A percentile compares a stretch with the other conserved stretches of the same genome.
These are phyloP conservation scores for Stigmatopora nigra DNA, from an alignment of 2,113 vertebrate species.

Conservation along the genomic window DNA sequence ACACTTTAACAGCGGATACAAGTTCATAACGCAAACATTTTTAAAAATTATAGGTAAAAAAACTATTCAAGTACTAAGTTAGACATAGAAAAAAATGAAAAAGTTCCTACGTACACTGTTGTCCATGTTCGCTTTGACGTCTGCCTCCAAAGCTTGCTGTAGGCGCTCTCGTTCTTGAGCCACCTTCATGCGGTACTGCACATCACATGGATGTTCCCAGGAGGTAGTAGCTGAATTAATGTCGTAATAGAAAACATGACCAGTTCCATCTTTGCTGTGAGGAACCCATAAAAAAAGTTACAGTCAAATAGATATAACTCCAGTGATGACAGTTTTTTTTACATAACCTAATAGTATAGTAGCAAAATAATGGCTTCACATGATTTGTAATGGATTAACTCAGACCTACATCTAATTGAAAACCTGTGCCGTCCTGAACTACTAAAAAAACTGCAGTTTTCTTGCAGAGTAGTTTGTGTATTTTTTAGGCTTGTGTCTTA, in stretches of 20 bases:
- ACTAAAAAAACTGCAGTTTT: no score
- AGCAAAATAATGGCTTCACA: not conserved
- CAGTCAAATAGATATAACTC: not conserved
- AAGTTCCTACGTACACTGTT: not conserved
- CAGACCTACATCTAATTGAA: no score
- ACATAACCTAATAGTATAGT: no score
- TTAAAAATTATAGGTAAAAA: no score
- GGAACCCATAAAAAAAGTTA: not conserved
- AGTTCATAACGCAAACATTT: no score
- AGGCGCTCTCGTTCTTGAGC: not conserved
- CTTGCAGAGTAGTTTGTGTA: no score
- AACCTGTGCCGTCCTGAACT: no score
- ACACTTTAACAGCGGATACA: no score
- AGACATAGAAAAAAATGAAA: not conserved
- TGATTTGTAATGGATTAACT: no score
- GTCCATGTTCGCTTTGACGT: not conserved
- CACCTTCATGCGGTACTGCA: not conserved
- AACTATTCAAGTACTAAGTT: no score
- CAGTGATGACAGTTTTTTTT: not conserved
- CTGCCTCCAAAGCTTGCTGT: not conserved
- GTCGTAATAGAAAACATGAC: not conserved
- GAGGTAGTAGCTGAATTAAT: not conserved
- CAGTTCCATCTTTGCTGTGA: slow-evolving; percentile 72
- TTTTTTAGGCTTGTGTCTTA: no score
- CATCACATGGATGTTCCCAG: not conserved